Evolutionary conservation across 2,888 invertebrate genomes (phyloP), one percentile per base, ranked within the genome.

Genomic region (Lochmaea capreae): DNA sequence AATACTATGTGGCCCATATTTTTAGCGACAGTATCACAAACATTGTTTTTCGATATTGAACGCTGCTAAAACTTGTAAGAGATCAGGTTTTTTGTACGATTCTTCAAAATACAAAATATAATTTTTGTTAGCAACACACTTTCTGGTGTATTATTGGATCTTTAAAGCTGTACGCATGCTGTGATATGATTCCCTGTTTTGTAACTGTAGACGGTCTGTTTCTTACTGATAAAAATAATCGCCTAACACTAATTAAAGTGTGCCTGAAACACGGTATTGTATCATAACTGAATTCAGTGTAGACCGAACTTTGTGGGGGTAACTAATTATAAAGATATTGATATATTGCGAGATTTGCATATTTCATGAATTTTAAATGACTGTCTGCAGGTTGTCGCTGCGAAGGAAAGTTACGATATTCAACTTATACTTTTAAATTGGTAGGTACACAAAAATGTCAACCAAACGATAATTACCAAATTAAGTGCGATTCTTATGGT

Each of bases 281-380:
- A 74, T 74, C 69, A 74, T 67, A 74, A 71, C 67, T 71, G 67
- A 74, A 71, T 74, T 54, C 69, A 58, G 63, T 66, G 74, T 71
- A 63, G 63, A 71, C 61, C 66, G 67, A 74, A 71, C 67, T 71
- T 74, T 71, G 76, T 73, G 59, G 69, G 33, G 77, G 84, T 86
- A 85, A 87, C 86, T 86, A 87, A 87, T 87, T 86, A 86, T 85
- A 82, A 82, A 85, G 85, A 83, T 84, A 84, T 84, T 74, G 74
- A 74, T 74, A 74, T 74, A 74, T 71, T 58, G 74, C 67, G 67
- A 46, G 71, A 74, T 74, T 74, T 74, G 74, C 74, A 74, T 74
- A 74, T 74, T 74, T 74, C 74, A 74, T 74, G 74, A 74, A 74
- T 74, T 74, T 74, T 71, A 74, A 71, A 70, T 71, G 70, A 49